Conservation (phyloP, 2,888 invertebrate species). For the Ernsta delagoae region DNA sequence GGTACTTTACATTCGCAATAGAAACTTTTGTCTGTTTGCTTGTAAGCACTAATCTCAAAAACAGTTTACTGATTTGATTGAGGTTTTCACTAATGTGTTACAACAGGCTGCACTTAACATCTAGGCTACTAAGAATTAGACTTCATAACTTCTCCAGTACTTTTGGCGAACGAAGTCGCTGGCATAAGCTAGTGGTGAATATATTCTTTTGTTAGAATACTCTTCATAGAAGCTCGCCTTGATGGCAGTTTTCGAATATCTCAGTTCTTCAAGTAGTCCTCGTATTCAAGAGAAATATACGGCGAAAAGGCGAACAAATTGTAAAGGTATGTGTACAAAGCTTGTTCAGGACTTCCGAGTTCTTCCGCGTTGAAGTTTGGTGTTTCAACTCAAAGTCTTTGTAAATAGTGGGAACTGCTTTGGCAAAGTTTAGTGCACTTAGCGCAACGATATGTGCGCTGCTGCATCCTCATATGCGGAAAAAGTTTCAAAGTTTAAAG, state of each 20-base stretch:
- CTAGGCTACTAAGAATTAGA: too few relatives aligned
- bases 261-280: neutral
- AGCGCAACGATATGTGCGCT: constrained; percentile 3
- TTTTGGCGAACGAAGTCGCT: too few relatives aligned
- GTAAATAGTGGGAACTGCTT: constrained; percentile 23
- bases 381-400: constrained; percentile 23
- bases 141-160: too few relatives aligned
- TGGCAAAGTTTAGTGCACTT: constrained; percentile 8
- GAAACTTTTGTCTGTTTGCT: too few relatives aligned
- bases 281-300: neutral
- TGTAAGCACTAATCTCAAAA: too few relatives aligned
- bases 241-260: neutral
- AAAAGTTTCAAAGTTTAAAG: neutral
- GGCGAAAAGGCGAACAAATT: neutral
- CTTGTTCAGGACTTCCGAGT: neutral
- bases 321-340: neutral
- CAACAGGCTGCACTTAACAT: too few relatives aligned
- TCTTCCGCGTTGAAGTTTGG: constrained; percentile 22
- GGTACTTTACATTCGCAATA: too few relatives aligned
- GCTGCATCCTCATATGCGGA: neutral
- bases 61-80: too few relatives aligned
- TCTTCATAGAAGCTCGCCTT: neutral
- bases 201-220: too few relatives aligned
- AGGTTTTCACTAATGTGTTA: too few relatives aligned
- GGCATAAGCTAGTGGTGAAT: too few relatives aligned